Evolutionary conservation across 2,113 vertebrate species (phyloP).

Genomic region (Mystacornis crossleyi): DNA sequence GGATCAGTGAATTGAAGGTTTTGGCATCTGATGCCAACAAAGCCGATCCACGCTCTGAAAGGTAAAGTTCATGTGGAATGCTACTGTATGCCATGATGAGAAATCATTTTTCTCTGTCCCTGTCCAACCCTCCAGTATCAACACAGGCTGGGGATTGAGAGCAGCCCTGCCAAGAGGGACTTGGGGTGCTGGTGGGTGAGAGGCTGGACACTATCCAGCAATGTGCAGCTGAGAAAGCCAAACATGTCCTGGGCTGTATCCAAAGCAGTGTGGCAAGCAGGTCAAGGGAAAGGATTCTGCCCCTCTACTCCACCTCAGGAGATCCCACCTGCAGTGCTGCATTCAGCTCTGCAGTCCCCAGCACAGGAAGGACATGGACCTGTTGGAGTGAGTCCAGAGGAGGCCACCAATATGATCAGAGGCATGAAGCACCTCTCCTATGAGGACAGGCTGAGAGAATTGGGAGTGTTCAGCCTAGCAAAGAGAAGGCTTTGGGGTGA

Average conservation of each 20-base stretch:
- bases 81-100: not conserved
- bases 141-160: not conserved
- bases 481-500: not conserved
- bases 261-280: not conserved
- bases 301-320: not conserved
- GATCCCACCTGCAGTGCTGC: not conserved
- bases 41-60: constrained; percentile 82
- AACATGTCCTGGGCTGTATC: not conserved
- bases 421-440: not conserved
- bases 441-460: not conserved
- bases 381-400: not conserved
- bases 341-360: not conserved
- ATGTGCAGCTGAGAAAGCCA: not conserved
- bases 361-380: not conserved
- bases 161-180: not conserved
- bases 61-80: constrained; percentile 59
- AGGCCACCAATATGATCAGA: not conserved
- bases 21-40: constrained; percentile 78
- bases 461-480: not conserved
- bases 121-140: not conserved
- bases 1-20: constrained; percentile 83
- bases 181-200: not conserved
- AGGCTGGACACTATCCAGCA: not conserved
- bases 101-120: not conserved
- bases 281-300: not conserved